Conservation (phyloP, 2,888 invertebrate genomes). For the Hoplodrina blanda region DNA sequence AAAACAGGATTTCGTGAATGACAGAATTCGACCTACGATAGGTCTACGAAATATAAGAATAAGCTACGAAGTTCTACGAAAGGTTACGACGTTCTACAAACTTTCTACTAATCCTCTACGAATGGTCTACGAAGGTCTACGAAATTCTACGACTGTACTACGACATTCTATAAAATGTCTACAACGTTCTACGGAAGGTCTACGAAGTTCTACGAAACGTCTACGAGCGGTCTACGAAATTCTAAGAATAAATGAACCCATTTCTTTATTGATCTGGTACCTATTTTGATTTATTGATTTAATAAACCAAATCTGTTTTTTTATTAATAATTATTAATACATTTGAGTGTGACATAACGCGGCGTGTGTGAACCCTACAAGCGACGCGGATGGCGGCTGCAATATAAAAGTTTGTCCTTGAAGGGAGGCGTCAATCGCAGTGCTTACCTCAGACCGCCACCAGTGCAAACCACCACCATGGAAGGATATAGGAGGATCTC, state of each 20-base stretch:
- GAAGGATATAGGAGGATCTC: slow-evolving; percentile 67
- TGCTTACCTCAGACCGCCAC: slow-evolving; percentile 51
- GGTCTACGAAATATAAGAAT: too few relatives aligned
- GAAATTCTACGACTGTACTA: neutral
- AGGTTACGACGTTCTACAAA: too few relatives aligned
- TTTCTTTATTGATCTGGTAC: too few relatives aligned
- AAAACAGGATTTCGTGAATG: too few relatives aligned
- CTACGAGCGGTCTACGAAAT: slow-evolving; percentile 13
- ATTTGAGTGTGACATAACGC: neutral
- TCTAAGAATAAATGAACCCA: neutral
- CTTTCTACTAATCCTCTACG: too few relatives aligned
- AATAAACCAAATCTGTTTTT: too few relatives aligned
- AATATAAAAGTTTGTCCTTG: slow-evolving; percentile 85
- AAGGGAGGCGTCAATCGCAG: slow-evolving; percentile 70
- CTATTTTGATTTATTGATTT: too few relatives aligned
- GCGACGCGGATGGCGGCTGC: slow-evolving; percentile 33
- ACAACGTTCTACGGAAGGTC: neutral
- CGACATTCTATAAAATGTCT: neutral
- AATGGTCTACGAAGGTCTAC: neutral
- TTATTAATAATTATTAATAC: too few relatives aligned
- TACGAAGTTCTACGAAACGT: slow-evolving; percentile 13
- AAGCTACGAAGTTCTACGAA: too few relatives aligned
- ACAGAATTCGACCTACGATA: neutral
- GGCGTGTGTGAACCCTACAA: slow-evolving; percentile 51
- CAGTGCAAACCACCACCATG: slow-evolving; percentile 70